These are phyloP conservation scores for Stegodyphus dumicola DNA, from an alignment of 1,140 invertebrate species.

Conservation along the genomic window DNA sequence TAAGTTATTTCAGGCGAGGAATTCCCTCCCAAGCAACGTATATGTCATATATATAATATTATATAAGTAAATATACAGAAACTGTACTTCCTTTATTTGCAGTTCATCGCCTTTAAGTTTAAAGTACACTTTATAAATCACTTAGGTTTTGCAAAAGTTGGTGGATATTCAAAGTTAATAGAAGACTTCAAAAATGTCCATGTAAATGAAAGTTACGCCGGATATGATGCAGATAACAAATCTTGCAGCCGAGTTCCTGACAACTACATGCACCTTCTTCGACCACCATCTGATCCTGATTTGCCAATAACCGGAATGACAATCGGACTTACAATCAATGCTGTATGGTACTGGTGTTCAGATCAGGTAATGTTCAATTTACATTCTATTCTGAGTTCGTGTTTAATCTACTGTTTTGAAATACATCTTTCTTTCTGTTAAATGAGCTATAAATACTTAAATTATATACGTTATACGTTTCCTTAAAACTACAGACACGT, in stretches of 20 bases:
- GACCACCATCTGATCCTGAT: slow-evolving; percentile 67
- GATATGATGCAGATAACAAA: slow-evolving; percentile 64
- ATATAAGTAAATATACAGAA: too few relatives aligned
- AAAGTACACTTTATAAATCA: neutral
- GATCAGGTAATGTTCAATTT: slow-evolving; percentile 69
- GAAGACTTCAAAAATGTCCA: slow-evolving; percentile 66
- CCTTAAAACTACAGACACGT: too few relatives aligned
- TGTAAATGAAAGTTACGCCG: slow-evolving; percentile 63
- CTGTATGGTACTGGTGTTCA: slow-evolving; percentile 73
- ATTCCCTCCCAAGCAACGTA: too few relatives aligned
- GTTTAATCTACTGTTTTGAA: too few relatives aligned
- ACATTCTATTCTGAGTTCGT: neutral
- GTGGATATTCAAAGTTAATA: slow-evolving; percentile 69
- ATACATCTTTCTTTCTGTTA: too few relatives aligned
- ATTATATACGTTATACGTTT: too few relatives aligned
- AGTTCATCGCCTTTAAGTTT: too few relatives aligned
- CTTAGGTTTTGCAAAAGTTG: slow-evolving; percentile 67
- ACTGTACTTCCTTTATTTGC: too few relatives aligned
- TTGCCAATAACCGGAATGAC: slow-evolving; percentile 71
- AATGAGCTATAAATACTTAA: too few relatives aligned
- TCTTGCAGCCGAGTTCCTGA: slow-evolving; percentile 62
- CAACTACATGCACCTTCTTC: slow-evolving; percentile 66
- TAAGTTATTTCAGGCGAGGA: too few relatives aligned
- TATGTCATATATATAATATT: too few relatives aligned
- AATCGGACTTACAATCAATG: slow-evolving; percentile 70